Conservation (phyloP, 2,888 invertebrate species). For the Escarpia spicata region DNA sequence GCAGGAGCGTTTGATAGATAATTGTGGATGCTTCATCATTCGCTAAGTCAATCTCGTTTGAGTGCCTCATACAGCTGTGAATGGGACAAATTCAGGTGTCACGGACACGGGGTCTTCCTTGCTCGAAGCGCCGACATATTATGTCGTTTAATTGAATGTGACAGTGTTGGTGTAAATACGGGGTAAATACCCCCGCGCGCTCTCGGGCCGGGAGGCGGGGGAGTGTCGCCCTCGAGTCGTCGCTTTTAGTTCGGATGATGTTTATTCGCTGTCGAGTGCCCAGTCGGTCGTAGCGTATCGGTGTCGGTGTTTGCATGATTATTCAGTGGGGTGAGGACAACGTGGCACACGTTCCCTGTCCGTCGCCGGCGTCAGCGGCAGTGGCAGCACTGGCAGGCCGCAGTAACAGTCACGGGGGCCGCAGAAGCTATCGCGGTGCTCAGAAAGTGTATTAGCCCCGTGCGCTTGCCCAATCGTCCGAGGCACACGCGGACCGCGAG, state of each 20-base stretch:
- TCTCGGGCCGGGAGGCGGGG: background rate
- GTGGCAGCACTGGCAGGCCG: background rate
- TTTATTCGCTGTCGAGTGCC: conserved; percentile 2
- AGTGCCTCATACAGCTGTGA: background rate
- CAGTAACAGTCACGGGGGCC: background rate
- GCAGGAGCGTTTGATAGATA: background rate
- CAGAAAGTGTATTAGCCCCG: background rate
- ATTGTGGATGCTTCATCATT: background rate
- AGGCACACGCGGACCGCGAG: background rate
- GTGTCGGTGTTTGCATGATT: background rate
- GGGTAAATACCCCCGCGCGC: background rate
- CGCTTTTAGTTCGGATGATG: background rate
- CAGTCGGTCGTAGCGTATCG: background rate
- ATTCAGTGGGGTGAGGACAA: background rate
- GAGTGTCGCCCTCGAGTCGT: background rate
- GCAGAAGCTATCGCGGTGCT: background rate
- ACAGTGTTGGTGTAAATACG: background rate
- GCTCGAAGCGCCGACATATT: conserved; percentile 16
- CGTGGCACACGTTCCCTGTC: background rate
- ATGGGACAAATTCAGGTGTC: background rate
- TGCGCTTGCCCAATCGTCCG: background rate
- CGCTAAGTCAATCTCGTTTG: background rate
- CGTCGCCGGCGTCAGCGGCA: background rate
- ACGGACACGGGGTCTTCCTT: background rate
- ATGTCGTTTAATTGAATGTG: conserved; percentile 16